Base-by-base conservation (phyloP, 2,797 vertebrate genomes). In the Hippoglossus hippoglossus region DNA sequence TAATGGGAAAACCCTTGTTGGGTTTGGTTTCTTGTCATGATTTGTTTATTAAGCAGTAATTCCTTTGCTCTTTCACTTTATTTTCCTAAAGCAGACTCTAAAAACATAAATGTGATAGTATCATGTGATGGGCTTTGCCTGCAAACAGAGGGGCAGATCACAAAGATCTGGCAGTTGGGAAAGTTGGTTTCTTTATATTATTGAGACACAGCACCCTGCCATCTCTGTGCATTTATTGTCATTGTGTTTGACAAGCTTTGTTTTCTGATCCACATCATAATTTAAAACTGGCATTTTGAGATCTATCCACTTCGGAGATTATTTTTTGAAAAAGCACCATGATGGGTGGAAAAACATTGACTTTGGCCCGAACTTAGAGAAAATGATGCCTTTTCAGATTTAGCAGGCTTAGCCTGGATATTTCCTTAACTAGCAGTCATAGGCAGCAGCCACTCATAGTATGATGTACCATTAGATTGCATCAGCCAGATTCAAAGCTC, bases 381-480 rank as follows among this genome's bases (percentile, higher is more conserved):
- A 49, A 63, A 59, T 28, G 4, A 52, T 28, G 22, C 63, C 22
- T 46, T 79, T 69, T 56, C 11, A 63, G 63, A 39, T 62, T 49
- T 44, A 41, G 47, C 56, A 49, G 16, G 26, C 34, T 59, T 34
- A 22, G 34, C 25, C 12, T 46, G 36, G 50, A 52, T 47, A 51
- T 67, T 19, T n/a, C 19, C 18, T 80, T 81, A 83, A 80, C 71
- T 82, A 80, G 73, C 71, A 79, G 63, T 61, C 31, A 5, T 28
- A 15, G 50, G 57, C 50, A 79, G 73, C 80, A 82, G 82, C 71
- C 81, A 47, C 36, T 68, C 57, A 75, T 83, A 83, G 79, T 81
- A 79, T 80, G 77, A 81, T 81, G 81, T 83, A 88, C 82, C 80
- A 80, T 88, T 91, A 89, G 85, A 87, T 90, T 91, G 83, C 85